phyloP scores from a whole-genome alignment of 2,888 invertebrate genomes.

The Parapristionchus giblindavisi region DNA sequence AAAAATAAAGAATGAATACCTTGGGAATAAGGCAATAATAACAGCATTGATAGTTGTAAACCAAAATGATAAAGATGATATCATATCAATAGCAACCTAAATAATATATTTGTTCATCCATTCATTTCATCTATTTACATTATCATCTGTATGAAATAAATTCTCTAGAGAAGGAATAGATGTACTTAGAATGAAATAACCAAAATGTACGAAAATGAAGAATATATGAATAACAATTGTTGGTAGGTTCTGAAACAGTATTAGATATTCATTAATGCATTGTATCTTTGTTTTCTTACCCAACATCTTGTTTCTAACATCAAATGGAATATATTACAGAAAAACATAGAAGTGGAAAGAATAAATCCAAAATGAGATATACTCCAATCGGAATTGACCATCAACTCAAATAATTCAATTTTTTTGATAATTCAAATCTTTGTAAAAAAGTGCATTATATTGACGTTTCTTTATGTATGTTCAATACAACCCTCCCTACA shows the following conservation, averaged over 20 bases:
- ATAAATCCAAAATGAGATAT: slow-evolving; percentile 90
- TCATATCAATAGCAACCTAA: slow-evolving; percentile 15
- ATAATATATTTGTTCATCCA: background rate
- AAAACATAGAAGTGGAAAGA: slow-evolving; percentile 85
- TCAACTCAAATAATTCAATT: slow-evolving; percentile 58
- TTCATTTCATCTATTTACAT: background rate
- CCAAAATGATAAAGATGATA: slow-evolving; percentile 51
- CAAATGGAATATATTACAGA: slow-evolving; percentile 86
- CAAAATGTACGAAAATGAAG: slow-evolving; percentile 53
- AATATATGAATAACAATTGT: slow-evolving; percentile 48
- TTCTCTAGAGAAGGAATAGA: background rate
- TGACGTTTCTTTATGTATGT: too few relatives aligned
- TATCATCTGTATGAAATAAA: background rate
- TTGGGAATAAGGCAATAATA: slow-evolving; percentile 50
- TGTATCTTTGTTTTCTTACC: slow-evolving; percentile 76
- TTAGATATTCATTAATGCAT: background rate
- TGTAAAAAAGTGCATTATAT: too few relatives aligned
- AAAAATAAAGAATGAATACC: slow-evolving; percentile 27
- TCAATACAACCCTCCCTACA: too few relatives aligned
- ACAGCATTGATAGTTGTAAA: slow-evolving; percentile 43
- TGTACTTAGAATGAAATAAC: slow-evolving; percentile 38
- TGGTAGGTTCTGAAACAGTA: slow-evolving; percentile 46
- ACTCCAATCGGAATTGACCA: slow-evolving; percentile 75
- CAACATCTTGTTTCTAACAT: slow-evolving; percentile 90
- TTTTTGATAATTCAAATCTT: background rate